These are phyloP conservation scores for Poecilia velifera DNA, from an alignment of 2,797 vertebrate species.

Conservation along the genomic window DNA sequence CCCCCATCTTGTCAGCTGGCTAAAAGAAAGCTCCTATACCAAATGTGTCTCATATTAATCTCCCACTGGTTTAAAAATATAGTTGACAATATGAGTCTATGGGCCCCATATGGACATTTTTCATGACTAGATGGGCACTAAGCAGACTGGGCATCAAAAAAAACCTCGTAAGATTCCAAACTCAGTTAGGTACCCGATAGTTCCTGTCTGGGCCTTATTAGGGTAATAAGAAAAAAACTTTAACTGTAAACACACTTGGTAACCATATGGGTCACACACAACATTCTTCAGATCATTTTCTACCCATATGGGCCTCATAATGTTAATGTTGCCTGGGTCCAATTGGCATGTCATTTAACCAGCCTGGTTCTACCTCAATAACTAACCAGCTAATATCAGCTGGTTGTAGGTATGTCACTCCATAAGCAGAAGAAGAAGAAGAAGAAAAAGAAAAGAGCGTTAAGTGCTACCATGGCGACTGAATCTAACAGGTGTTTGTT, in stretches of 20 bases:
- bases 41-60: neutral
- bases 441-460: neutral
- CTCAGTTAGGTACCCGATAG: neutral
- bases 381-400: neutral
- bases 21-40: neutral
- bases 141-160: neutral
- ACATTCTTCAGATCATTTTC: neutral
- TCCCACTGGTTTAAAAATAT: neutral
- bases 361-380: neutral
- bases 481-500: neutral
- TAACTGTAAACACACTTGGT: neutral
- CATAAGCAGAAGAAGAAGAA: neutral
- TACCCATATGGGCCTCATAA: neutral
- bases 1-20: neutral
- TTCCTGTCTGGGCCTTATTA: neutral
- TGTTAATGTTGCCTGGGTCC: neutral
- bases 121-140: neutral
- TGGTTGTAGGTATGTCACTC: neutral
- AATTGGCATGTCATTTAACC: neutral
- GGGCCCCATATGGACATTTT: neutral
- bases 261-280: neutral
- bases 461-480: neutral
- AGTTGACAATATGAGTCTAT: neutral
- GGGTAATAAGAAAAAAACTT: neutral
- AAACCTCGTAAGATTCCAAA: neutral